Base-by-base conservation (phyloP, 92 coral and sea anemone genomes). In the Actinostola sp. region DNA sequence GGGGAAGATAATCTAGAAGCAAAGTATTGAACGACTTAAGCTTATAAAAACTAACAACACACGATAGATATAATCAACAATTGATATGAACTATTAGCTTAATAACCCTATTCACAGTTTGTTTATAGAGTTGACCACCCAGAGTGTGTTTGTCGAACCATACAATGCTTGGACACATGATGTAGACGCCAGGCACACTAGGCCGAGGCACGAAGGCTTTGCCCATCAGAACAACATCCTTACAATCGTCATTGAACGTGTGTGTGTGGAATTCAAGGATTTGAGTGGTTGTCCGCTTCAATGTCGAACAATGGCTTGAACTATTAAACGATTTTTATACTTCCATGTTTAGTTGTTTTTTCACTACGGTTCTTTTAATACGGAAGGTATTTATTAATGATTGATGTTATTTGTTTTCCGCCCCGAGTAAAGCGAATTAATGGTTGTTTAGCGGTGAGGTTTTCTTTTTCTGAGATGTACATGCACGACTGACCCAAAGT, bases 51-150 rank as follows among this genome's bases (percentile, higher is more conserved):
- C 38, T 61, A 17, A n/a, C n/a, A n/a, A n/a, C 19, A 24, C 25
- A 61, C 66, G n/a, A 42, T 12, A 21, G 30, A 61, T 42, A 61
- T 61, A 61, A 61, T 39, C 42, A 61, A 31, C 59, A 10, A 53
- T 16, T 16, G 31, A 25, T 53, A 53, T 16, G 8, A 53, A 19
- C 58, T 66, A 66, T 66, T 66, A 66, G 42, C 58, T 16, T 66
- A 44, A 66, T 66, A 42, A 30, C 34, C 50, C 49, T 51, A 1
- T 64, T 41, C 35, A 21, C 25, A 2, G 28, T 28, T 30, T 67
- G 73, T 67, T 67, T 67, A 67, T n/a, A n/a, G n/a, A 41, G 29
- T 51, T 17, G 74, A 68, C 74, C 74, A 33, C 74, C 74, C 33
- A 57, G 61, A 3, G 55, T 15, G 73, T 46, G 41, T 35, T 51